Conservation (phyloP, 2,113 vertebrate genomes). For the Corydoras maculifer region DNA sequence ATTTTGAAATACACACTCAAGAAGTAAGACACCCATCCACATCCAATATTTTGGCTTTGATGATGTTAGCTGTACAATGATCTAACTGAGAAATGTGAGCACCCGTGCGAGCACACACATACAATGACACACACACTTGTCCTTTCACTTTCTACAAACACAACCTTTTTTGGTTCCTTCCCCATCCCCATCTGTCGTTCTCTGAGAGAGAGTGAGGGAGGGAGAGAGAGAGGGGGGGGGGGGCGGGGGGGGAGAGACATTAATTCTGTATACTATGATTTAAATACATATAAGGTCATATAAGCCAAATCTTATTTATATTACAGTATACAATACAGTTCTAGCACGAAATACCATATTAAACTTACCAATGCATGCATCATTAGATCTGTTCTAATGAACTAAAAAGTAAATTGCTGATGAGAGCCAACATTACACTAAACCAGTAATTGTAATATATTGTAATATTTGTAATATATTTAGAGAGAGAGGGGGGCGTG, state of each 20-base stretch:
- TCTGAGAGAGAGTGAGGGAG: conserved; percentile 8
- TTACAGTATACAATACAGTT: no score
- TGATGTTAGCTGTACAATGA: background rate
- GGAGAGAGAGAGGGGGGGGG: conserved; percentile 13
- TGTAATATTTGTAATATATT: no score
- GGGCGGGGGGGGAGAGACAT: background rate
- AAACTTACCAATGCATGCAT: no score
- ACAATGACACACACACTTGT: conserved; percentile 32
- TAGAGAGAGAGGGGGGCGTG: no score
- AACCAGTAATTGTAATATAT: no score
- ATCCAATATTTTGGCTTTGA: conserved; percentile 7
- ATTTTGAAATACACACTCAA: conserved; percentile 1
- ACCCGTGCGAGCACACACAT: conserved; percentile 31
- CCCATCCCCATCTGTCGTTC: conserved; percentile 23
- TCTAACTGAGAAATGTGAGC: background rate
- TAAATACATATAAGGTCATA: no score
- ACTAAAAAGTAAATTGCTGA: no score
- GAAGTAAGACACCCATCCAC: conserved; percentile 7
- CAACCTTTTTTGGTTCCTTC: conserved; percentile 63
- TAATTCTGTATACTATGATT: no score
- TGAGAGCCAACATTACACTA: no score
- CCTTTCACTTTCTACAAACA: conserved; percentile 58
- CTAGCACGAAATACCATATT: no score
- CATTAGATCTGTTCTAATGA: no score
- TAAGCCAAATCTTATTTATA: no score